Conservation (phyloP, 2,797 vertebrate genomes). For the Pseudomugil tenellus region DNA sequence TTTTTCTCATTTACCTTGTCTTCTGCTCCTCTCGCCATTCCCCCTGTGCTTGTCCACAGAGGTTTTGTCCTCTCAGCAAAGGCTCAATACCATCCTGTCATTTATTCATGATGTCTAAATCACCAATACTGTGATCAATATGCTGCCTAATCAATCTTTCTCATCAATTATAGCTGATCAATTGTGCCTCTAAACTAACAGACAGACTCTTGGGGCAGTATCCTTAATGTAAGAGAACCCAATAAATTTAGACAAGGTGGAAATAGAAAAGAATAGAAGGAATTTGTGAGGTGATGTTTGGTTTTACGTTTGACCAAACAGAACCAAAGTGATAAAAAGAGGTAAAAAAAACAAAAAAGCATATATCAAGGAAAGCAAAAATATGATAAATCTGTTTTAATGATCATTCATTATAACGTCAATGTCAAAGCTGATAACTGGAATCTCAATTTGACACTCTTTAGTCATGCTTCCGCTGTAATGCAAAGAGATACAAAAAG, state of each 20-base stretch:
- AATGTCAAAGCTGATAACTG: too few species aligned
- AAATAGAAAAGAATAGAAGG: not conserved
- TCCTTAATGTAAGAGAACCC: conserved; percentile 19
- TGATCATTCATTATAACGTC: too few species aligned
- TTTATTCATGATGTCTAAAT: conserved; percentile 75
- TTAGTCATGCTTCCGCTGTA: not conserved
- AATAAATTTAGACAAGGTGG: not conserved
- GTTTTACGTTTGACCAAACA: conserved; percentile 33
- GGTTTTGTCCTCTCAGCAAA: conserved; percentile 53
- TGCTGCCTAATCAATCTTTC: conserved; percentile 52
- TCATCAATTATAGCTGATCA: conserved; percentile 68
- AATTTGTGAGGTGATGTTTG: conserved; percentile 26
- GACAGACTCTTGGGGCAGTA: conserved; percentile 46
- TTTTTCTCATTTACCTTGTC: fast-evolving
- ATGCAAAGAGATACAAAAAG: conserved; percentile 40
- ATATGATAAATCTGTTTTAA: not conserved
- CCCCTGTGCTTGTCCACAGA: conserved; percentile 26
- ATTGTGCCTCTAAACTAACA: conserved; percentile 47
- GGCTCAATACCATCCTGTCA: conserved; percentile 64
- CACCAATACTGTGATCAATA: conserved; percentile 73
- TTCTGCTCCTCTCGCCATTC: not conserved
- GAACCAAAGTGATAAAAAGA: conserved; percentile 28
- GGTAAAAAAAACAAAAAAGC: conserved; percentile 9
- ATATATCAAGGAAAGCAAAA: conserved; percentile 19
- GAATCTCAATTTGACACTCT: not conserved